These are phyloP conservation scores for Coleophora flavipennella DNA, from an alignment of 2,888 invertebrate species.

Conservation along the genomic window DNA sequence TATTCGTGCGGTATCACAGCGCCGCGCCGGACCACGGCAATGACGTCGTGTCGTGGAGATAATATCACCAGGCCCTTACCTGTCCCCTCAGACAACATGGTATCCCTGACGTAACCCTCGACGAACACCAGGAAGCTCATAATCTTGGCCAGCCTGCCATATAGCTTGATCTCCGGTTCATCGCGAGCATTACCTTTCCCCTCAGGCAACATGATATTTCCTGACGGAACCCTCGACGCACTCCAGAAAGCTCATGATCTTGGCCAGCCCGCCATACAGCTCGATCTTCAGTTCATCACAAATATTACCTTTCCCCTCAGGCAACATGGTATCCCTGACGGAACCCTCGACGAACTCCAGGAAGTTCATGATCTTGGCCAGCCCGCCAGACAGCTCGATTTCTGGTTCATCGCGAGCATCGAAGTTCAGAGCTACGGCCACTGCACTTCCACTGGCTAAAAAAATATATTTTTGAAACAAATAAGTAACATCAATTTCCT, in stretches of 20 bases:
- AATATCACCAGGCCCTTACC: no score
- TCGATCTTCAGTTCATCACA: slow-evolving; percentile 84
- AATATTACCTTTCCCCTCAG: slow-evolving; percentile 50
- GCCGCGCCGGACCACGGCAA: no score
- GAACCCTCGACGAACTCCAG: slow-evolving; percentile 84
- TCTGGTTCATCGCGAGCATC: slow-evolving; percentile 87
- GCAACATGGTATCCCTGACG: slow-evolving; percentile 72
- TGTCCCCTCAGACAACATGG: slow-evolving; percentile 51
- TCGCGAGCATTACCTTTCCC: slow-evolving; percentile 77
- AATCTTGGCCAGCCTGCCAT: slow-evolving; percentile 78
- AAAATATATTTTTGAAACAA: no score
- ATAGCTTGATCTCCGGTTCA: slow-evolving; percentile 82
- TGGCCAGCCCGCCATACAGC: slow-evolving; percentile 76
- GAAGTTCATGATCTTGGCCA: slow-evolving; percentile 83
- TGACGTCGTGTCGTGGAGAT: no score
- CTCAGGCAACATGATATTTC: slow-evolving; percentile 57
- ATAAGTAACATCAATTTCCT: no score
- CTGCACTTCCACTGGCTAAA: slow-evolving; percentile 41
- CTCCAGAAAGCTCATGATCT: slow-evolving; percentile 86
- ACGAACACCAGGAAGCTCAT: slow-evolving; percentile 85
- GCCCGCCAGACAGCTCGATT: slow-evolving; percentile 77
- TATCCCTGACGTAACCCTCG: slow-evolving; percentile 80
- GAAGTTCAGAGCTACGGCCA: slow-evolving; percentile 85
- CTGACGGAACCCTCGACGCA: slow-evolving; percentile 81
- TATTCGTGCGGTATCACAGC: no score